Base-by-base conservation (phyloP, 2,113 vertebrate species). In the Lanius collurio region DNA sequence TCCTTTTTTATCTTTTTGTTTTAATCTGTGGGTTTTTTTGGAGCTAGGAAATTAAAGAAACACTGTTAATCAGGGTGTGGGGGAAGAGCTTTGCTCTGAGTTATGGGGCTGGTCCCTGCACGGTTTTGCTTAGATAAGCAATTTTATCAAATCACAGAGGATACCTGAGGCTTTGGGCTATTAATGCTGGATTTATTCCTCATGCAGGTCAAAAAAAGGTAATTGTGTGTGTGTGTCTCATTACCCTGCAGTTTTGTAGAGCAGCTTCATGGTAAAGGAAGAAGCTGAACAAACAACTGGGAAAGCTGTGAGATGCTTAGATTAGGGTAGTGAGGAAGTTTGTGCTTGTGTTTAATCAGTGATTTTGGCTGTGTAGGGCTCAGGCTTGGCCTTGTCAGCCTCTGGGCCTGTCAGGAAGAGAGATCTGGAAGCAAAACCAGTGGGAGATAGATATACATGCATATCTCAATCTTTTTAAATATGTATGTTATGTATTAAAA, bases 201-300 rank as follows among this genome's bases (percentile, higher is more conserved):
- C 27, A 19, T 5, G 35, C 64, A 62, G 27, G 49, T 90, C 19
- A 62, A 39, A 49, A 78, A 28, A 30, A 62, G 19, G 10, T 74
- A 44, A 47, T 12, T 31, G 7, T 52, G n/a, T 69, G 27, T 33
- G 44, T 78, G 46, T 80, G 23, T 83, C 22, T 92, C 13, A 5
- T 82, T 80, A 49, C 37, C 50, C 70, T 73, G 62, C 57, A 57
- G 57, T 62, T 87, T 21, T 64, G 33, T 73, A 27, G 9, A 15
- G 79, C 53, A 59, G 59, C 75, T 88, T 46, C 10, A 1, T 2
- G 9, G 64, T 13, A 55, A 59, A 93, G 92, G 94, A 95, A 96
- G 83, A 93, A 65, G 90, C 88, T 91, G 95, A 97, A 95, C 79
- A 95, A 96, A 94, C 90, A 96, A 80, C 46, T 53, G 39, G 57